Conservation (phyloP, 2,888 invertebrate genomes). For the Chloromyia formosa region DNA sequence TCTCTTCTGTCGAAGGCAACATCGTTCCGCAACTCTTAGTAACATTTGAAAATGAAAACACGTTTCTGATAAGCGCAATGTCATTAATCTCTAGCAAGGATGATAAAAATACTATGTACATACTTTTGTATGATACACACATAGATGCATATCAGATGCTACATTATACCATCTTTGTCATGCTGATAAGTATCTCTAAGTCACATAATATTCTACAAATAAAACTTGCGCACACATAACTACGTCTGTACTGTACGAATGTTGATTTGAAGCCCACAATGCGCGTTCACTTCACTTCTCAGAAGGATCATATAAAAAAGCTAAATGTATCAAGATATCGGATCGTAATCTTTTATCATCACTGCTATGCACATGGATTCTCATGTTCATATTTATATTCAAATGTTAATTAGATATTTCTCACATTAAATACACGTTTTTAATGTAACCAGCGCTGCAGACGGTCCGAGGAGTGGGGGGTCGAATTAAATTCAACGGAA, state of each 20-base stretch:
- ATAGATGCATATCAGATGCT: background rate
- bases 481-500: slow-evolving; percentile 16
- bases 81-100: slow-evolving; percentile 2
- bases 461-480: background rate
- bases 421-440: no score
- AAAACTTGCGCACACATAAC: background rate
- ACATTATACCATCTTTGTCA: background rate
- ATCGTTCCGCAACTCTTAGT: no score
- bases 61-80: background rate
- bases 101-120: no score
- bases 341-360: slow-evolving; percentile 32
- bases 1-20: no score
- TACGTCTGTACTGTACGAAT: no score
- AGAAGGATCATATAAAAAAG: slow-evolving; percentile 24
- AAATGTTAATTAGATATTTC: no score
- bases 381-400: background rate
- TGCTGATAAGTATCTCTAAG: slow-evolving; percentile 24
- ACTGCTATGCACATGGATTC: no score
- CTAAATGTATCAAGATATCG: background rate
- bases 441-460: background rate
- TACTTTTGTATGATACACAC: no score
- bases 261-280: background rate
- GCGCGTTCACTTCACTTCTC: background rate
- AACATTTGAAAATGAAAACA: no score
- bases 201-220: background rate